Evolutionary conservation across 2,888 invertebrate genomes (phyloP).

Genomic region (Sphinx pinastri): DNA sequence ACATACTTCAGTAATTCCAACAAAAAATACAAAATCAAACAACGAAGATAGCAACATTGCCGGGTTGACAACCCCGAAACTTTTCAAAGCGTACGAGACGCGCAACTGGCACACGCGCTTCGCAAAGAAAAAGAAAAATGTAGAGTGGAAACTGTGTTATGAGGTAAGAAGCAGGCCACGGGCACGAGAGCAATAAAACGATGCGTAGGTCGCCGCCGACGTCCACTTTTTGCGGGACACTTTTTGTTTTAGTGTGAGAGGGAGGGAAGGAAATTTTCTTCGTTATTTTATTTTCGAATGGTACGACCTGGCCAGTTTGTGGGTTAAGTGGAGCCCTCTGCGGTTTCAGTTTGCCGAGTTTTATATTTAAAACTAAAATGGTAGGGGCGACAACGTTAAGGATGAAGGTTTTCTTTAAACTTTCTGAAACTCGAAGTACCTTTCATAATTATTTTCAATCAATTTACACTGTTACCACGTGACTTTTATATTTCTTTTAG

Average conservation of each 20-base stretch:
- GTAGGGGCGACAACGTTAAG: neutral
- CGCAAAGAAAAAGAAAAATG: conserved; percentile 52
- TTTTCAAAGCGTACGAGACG: conserved; percentile 26
- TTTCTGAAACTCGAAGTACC: neutral
- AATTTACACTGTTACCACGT: no score
- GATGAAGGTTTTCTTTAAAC: neutral
- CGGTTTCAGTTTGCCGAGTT: neutral
- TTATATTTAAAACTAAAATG: neutral
- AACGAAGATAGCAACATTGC: neutral
- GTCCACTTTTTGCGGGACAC: conserved; percentile 55
- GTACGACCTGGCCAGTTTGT: neutral
- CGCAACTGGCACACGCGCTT: conserved; percentile 33
- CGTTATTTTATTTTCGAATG: conserved; percentile 13
- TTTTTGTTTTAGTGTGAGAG: conserved; percentile 56
- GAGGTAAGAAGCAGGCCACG: conserved; percentile 80
- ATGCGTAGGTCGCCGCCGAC: conserved; percentile 72
- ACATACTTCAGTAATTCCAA: neutral
- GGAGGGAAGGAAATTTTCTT: conserved; percentile 46
- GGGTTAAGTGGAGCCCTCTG: neutral
- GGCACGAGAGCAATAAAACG: conserved; percentile 79
- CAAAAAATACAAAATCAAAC: neutral
- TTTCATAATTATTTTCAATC: no score
- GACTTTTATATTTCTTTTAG: no score
- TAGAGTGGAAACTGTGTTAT: conserved; percentile 78
- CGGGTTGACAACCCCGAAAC: conserved; percentile 23